Evolutionary conservation across 2,888 invertebrate species (phyloP), one percentile per base, ranked within the genome.

Genomic region (Pyrochroa serraticornis): DNA sequence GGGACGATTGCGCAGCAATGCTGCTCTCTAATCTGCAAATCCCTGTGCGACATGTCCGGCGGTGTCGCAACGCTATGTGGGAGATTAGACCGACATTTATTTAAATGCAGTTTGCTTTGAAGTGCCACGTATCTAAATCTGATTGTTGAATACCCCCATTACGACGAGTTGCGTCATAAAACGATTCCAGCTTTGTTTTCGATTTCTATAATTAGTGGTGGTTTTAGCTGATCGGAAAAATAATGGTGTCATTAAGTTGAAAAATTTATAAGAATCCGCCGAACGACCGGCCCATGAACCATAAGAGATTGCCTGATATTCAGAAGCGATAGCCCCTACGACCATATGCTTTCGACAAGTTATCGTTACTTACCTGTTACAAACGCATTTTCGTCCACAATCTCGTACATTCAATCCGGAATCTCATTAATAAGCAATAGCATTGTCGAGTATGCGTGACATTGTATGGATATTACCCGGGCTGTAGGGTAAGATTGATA

Each of bases 361-460:
- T 60, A 55, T 55, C 67, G 63, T 67, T 65, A 64, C 52, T 65
- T 67, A 68, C 67, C 65, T 64, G 67, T 66, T 67, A 64, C 63
- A 63, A 67, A 68, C 67, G 66, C 66, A 69, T 67, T 69, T 60
- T 69, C 67, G 63, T 59, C 64, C 56, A 60, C 63, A 62, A 69
- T 69, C 67, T 66, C 59, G 60, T 64, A 65, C 67, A 64, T 65
- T 62, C 66, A 63, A 67, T 63, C 65, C 66, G 69, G 71, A 71
- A 68, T 73, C 75, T 75, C 76, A 77, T 77, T 77, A 77, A 76
- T 77, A 77, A 76, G 75, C 76, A 77, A 77, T 77, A 68, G 72
- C 75, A 75, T 75, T 75, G 75, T 75, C 62, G 73, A 70, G 67
- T 73, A 73, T 75, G 75, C 77, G 76, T 77, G 77, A 77, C 76